These are phyloP conservation scores for Griposia aprilina DNA, from an alignment of 2,888 invertebrate species.

Conservation along the genomic window DNA sequence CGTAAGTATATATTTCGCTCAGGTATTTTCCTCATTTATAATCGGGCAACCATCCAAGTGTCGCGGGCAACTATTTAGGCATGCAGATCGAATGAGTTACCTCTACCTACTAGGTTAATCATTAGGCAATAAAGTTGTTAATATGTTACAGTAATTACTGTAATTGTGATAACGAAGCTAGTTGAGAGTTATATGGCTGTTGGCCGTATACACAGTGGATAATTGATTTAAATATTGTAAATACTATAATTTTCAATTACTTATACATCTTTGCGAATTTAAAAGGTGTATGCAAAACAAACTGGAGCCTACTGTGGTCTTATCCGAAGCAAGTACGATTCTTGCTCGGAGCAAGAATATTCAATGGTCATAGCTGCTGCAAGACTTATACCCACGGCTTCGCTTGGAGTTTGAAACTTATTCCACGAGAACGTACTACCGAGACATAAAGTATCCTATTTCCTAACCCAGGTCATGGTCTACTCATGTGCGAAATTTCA, in stretches of 20 bases:
- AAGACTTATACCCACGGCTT: too few relatives aligned
- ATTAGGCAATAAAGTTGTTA: constrained; percentile 39
- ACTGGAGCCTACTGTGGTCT: not conserved
- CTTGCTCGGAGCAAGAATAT: not conserved
- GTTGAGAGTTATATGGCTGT: not conserved
- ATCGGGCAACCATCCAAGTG: constrained; percentile 63
- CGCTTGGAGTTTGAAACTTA: too few relatives aligned
- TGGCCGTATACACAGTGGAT: not conserved
- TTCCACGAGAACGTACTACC: too few relatives aligned
- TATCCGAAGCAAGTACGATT: not conserved
- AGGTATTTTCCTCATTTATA: constrained; percentile 65
- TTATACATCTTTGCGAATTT: not conserved
- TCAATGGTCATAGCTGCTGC: not conserved
- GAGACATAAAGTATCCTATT: too few relatives aligned
- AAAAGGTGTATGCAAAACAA: not conserved
- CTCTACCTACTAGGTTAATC: constrained; percentile 48
- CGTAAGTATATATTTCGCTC: constrained; percentile 33
- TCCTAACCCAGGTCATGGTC: too few relatives aligned
- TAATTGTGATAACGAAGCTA: constrained; percentile 25
- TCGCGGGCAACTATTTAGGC: constrained; percentile 62
- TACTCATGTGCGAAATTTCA: too few relatives aligned
- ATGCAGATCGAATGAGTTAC: constrained; percentile 62
- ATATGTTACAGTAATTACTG: constrained; percentile 18
- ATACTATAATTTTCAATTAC: not conserved
- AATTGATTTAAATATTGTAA: not conserved